Base-by-base conservation (phyloP, 2,113 vertebrate genomes). In the Xiphias gladius region DNA sequence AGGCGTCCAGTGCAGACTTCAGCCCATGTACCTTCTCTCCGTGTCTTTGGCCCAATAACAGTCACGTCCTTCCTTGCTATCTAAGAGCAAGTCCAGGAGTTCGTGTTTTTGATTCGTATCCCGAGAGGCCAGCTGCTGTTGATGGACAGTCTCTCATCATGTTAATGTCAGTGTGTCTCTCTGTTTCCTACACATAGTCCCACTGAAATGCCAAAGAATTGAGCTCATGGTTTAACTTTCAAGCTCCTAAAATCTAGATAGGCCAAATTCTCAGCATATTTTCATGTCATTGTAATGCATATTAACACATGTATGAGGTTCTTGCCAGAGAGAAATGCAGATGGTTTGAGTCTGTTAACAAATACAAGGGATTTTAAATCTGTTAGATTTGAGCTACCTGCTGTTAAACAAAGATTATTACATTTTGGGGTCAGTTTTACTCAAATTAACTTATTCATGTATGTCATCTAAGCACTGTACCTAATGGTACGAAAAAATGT, bases 261-360 rank as follows among this genome's bases (percentile, higher is more conserved):
- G 93, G 90, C 93, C 90, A 96, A 93, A 96, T 96, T 95, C 93
- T 88, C 90, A 8, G 87, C 95, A 96, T 96, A 94, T 88, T 96
- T 97, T 73, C 75, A 94, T 90, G 94, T 93, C 61, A 84, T 91
- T 94, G 94, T 94, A 95, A 95, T 95, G 91, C 92, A 79, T 83
- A 95, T 93, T 93, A 96, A 88, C 94, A 94, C 89, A 90, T 94
- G 90, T 93, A 93, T 8, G 70, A 67, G 59, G 64, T 43, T 39
- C 43, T 71, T 92, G 87, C 94, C 91, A 94, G 76, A 91, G 86
- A 95, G 76, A 88, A 86, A 90, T 77, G 80, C 73, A 86, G 82
- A 89, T 86, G 83, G 73, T 83, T 88, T 75, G 37, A 86, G 67
- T 91, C 65, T 58, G 66, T 95, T 94, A 83, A 74, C 81, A 92